phyloP scores from a whole-genome alignment of 2,113 vertebrate genomes.

The Phainopepla nitens region DNA sequence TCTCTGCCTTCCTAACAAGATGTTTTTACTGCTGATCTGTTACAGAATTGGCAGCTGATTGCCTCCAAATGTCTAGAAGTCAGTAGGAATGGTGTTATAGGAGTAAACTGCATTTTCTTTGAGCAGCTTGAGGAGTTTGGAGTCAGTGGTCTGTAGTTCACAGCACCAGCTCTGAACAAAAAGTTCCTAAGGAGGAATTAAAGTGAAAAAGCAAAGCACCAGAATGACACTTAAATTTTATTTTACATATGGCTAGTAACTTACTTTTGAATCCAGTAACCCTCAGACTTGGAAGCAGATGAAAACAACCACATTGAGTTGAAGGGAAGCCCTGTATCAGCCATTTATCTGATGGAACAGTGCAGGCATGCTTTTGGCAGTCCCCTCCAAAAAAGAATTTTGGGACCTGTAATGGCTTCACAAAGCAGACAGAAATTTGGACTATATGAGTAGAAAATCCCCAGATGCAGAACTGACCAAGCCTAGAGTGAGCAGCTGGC shows the following conservation, averaged over 20 bases:
- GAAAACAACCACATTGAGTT: background rate
- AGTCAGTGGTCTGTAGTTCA: background rate
- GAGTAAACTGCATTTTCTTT: conserved; percentile 34
- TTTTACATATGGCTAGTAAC: background rate
- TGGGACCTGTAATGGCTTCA: background rate
- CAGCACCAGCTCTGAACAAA: background rate
- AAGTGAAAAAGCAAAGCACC: background rate
- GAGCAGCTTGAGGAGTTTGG: conserved; percentile 26
- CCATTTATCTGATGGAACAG: background rate
- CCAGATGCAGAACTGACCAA: background rate
- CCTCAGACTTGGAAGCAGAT: conserved; percentile 9
- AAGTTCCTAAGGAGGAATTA: conserved; percentile 25
- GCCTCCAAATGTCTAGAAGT: conserved; percentile 49
- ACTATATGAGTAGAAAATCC: background rate
- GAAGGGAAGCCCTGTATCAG: conserved; percentile 7
- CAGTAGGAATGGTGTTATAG: conserved; percentile 24
- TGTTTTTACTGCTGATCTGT: conserved; percentile 51
- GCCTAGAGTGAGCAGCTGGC: background rate
- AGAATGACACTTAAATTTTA: background rate
- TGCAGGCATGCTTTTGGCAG: background rate
- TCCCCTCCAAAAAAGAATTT: background rate
- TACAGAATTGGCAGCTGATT: conserved; percentile 53
- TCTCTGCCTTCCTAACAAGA: conserved; percentile 56
- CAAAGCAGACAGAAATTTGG: conserved; percentile 27
- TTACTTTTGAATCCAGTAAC: background rate